Evolutionary conservation across 2,888 invertebrate species (phyloP).

Genomic region (Sphaerophoria taeniata): DNA sequence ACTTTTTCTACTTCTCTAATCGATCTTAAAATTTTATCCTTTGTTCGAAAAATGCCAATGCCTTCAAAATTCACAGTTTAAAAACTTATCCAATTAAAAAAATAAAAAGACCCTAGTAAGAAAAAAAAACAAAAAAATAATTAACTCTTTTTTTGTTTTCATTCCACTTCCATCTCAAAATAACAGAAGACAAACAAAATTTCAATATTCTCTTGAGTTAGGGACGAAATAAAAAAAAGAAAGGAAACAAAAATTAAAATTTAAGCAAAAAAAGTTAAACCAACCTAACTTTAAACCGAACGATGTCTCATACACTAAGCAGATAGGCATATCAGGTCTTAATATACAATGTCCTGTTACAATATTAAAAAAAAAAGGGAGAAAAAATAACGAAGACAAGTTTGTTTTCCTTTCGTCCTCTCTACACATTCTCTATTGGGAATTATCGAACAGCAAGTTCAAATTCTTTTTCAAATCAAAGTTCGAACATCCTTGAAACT

Average conservation of each 20-base stretch:
- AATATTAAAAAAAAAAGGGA: not conserved
- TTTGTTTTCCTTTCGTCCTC: slow-evolving; percentile 7
- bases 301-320: slow-evolving; percentile 4
- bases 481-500: slow-evolving; percentile 5
- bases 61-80: not conserved
- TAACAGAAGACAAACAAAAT: not conserved
- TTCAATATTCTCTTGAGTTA: no score
- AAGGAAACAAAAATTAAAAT: not conserved
- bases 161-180: no score
- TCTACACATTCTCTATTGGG: not conserved
- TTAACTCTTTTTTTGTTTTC: no score
- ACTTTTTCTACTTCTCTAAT: no score
- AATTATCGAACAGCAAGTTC: slow-evolving; percentile 10
- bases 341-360: not conserved
- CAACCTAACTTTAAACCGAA: slow-evolving; percentile 36
- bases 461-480: slow-evolving; percentile 32
- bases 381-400: slow-evolving; percentile 38
- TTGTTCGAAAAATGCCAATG: not conserved
- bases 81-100: slow-evolving; percentile 5
- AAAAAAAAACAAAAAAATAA: not conserved
- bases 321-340: not conserved
- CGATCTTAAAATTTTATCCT: no score
- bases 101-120: not conserved
- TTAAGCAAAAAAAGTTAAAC: slow-evolving; percentile 26
- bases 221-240: no score